Conservation (phyloP, 2,888 invertebrate genomes). For the Leptinotarsa haldemani region DNA sequence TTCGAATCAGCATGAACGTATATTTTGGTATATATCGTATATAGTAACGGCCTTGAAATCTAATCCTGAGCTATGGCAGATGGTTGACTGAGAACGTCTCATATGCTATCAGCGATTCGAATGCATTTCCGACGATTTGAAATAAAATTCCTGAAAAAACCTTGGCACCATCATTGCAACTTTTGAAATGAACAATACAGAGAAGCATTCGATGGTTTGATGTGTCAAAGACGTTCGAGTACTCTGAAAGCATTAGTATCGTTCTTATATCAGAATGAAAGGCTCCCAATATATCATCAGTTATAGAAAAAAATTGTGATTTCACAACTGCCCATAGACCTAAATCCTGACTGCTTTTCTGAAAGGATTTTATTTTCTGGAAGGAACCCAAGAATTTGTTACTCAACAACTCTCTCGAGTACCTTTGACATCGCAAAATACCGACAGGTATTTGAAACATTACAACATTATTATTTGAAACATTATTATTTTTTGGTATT, state of each 20-base stretch:
- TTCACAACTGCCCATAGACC: no score
- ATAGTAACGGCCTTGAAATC: no score
- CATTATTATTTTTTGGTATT: no score
- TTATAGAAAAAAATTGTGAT: no score
- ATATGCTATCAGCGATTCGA: no score
- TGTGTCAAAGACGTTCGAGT: background rate
- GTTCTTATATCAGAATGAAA: background rate
- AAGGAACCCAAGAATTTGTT: background rate
- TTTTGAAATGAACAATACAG: background rate
- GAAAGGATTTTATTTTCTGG: background rate
- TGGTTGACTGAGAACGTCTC: no score
- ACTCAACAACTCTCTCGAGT: slow-evolving; percentile 3
- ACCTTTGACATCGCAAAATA: background rate
- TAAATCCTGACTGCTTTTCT: no score
- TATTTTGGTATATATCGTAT: no score
- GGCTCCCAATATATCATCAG: background rate
- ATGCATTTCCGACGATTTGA: background rate
- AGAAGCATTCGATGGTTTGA: background rate
- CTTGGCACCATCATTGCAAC: background rate
- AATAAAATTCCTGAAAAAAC: background rate
- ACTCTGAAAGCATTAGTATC: background rate
- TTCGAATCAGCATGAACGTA: no score
- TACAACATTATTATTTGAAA: no score
- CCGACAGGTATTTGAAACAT: no score
- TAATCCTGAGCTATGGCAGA: no score